Base-by-base conservation (phyloP, 1,140 invertebrate species). In the Bombus haemorrhoidalis region DNA sequence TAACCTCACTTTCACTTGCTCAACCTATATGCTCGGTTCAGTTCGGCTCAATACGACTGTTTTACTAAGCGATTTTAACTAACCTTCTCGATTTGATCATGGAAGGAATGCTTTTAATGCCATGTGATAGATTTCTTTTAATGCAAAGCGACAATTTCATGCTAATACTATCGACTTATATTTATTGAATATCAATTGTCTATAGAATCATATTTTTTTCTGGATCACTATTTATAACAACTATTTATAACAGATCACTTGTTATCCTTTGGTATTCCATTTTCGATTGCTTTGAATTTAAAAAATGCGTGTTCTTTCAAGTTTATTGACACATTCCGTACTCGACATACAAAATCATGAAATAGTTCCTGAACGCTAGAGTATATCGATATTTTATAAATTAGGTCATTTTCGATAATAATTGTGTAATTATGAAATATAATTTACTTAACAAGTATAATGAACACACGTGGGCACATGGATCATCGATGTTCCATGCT, bases 1-100 rank as follows among this genome's bases (percentile, higher is more conserved):
- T 87, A 91, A 91, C 91, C 91, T 92, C 87, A 86, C 88, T 83
- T 90, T 91, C 91, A 92, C 90, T 92, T 89, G 92, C 91, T 92
- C 91, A 92, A 91, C 87, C 73, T 89, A 80, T 39, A 79, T 37
- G 47, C 57, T 87, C 88, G 88, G 76, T 85, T 90, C 34, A 25
- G 66, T 59, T 89, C 64, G 69, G 74, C 73, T 84, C 85, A 25
- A 86, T 77, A 83, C 80, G 73, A 75, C 22, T 47, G 64, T 32
- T 47, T 43, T 18, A 53, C 72, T 32, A 71, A 83, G 57, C 73
- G 57, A 80, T 77, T 47, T 53, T 77, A 76, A 62, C 78, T 82
- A 90, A 81, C 86, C 78, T 89, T 87, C 59, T n/a, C 72, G 82
- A 85, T 75, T 66, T 57, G 79, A 74, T 72, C 68, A 77, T 69